Conservation (phyloP, 2,113 vertebrate species). For the Noctilio leporinus region DNA sequence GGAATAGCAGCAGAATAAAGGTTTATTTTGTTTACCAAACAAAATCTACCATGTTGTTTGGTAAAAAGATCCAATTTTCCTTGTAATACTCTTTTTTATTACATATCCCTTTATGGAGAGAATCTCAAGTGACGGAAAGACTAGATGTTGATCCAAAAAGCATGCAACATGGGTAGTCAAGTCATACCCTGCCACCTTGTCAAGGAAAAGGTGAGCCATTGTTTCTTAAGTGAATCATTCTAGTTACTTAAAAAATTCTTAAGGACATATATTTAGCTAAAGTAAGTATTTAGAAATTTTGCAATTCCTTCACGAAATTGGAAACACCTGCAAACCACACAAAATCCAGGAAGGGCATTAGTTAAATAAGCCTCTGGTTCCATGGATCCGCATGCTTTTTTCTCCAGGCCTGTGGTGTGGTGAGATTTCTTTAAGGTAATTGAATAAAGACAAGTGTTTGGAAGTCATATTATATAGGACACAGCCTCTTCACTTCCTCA, state of each 20-base stretch:
- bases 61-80: slow-evolving; percentile 98
- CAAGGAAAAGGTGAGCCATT: background rate
- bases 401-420: fast-evolving
- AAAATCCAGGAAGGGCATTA: background rate
- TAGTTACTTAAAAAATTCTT: background rate
- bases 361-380: background rate
- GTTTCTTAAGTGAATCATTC: background rate
- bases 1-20: slow-evolving; percentile 85
- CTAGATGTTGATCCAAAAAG: background rate
- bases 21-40: slow-evolving; percentile 95
- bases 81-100: slow-evolving; percentile 95
- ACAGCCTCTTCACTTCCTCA: background rate
- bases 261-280: background rate
- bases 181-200: background rate
- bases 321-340: background rate
- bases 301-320: background rate
- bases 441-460: background rate
- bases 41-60: slow-evolving; percentile 98
- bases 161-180: background rate
- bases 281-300: background rate
- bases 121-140: background rate
- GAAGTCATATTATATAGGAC: background rate
- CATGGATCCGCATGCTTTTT: background rate
- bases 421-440: background rate
- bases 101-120: slow-evolving; percentile 82